Evolutionary conservation across 2,888 invertebrate species (phyloP).

Genomic region (Drepana falcataria): DNA sequence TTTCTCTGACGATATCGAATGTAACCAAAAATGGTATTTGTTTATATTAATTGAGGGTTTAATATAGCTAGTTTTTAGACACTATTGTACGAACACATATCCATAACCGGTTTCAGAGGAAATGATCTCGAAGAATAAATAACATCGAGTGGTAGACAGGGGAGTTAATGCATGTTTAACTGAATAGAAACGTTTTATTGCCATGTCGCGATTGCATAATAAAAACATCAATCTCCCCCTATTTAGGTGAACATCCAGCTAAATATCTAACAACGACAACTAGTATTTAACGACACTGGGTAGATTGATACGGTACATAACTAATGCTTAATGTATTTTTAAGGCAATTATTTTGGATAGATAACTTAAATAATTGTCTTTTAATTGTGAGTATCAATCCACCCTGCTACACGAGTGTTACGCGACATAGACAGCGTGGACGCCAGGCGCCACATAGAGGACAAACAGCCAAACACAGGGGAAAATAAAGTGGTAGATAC

Average conservation of each 20-base stretch:
- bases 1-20: too few relatives aligned
- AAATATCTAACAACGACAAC: conserved; percentile 38
- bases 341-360: neutral
- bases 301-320: conserved; percentile 49
- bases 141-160: conserved; percentile 27
- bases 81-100: too few relatives aligned
- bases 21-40: too few relatives aligned
- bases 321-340: conserved; percentile 5
- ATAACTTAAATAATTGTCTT: neutral
- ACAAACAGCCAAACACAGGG: conserved; percentile 65
- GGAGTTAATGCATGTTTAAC: conserved; percentile 46
- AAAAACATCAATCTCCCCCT: conserved; percentile 52
- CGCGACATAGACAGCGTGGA: conserved; percentile 65
- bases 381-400: conserved; percentile 53
- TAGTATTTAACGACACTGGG: conserved; percentile 49
- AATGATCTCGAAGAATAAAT: conserved; percentile 19
- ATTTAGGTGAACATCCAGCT: conserved; percentile 10
- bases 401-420: conserved; percentile 52
- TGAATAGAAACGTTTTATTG: neutral
- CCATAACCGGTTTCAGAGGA: neutral
- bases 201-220: neutral
- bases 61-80: too few relatives aligned
- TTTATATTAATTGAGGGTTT: too few relatives aligned
- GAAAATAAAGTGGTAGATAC: conserved; percentile 68
- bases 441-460: conserved; percentile 64